Evolutionary conservation across 1,140 invertebrate species (phyloP), one percentile per base, ranked within the genome.

Genomic region (Sitophilus oryzae): DNA sequence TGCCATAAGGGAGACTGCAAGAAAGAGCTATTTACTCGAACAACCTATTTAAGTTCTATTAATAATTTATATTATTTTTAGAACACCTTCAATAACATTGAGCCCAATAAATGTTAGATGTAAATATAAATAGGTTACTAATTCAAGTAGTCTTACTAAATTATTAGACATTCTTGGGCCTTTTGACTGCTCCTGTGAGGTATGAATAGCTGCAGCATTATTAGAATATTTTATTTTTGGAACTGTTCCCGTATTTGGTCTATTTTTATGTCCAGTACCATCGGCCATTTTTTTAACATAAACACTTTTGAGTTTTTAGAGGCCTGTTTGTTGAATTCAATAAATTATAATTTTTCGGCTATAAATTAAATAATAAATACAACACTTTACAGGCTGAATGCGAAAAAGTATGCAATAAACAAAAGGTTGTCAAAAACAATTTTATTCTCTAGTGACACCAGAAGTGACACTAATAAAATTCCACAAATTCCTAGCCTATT

Each of bases 211-310:
- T 25, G 58, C 52, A n/a, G 62, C 65, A 56, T 69, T 69, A 56
- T 71, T 71, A 19, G 66, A 50, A 53, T 65, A 67, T 59, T 72
- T 71, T 43, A 66, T 58, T 68, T 70, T 72, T 41, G 70, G 70
- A 54, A 72, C 68, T 3, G 69, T 72, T 42, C 70, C 70, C 14
- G 70, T 71, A 46, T 66, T 59, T 49, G 62, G 61, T 53, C 61
- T 62, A 56, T 67, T 70, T 42, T 62, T 56, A 45, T 70, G 68
- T 44, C 63, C 62, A 15, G 60, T 59, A 47, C 66, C 69, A 45
- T 70, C 66, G 19, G 68, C 62, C 70, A 72, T 72, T 18, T 49
- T 56, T 34, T 30, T 6, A 30, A n/a, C n/a, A n/a, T n/a, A n/a
- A n/a, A n/a, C n/a, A n/a, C n/a, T n/a, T n/a, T n/a, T n/a, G n/a